phyloP scores from a whole-genome alignment of 1,140 invertebrate species.

The Idris sp. region DNA sequence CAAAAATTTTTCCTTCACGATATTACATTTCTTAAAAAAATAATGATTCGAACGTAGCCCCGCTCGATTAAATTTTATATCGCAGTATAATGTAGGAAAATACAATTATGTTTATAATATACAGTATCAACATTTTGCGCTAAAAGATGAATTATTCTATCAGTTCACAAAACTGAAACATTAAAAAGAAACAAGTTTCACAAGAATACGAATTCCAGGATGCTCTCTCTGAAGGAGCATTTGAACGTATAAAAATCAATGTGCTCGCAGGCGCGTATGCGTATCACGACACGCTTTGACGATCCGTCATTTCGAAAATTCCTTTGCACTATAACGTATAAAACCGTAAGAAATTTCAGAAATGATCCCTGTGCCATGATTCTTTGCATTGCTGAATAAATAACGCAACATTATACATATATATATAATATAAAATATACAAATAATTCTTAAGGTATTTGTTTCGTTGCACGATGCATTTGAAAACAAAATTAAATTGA shows the following conservation, averaged over 20 bases:
- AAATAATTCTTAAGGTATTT: slow-evolving; percentile 8
- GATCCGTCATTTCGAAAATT: slow-evolving; percentile 33
- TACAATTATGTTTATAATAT: too few species aligned
- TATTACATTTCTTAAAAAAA: too few species aligned
- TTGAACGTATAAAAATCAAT: slow-evolving; percentile 22
- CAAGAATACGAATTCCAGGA: slow-evolving; percentile 1
- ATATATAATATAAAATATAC: slow-evolving; percentile 19
- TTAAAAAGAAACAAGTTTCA: slow-evolving; percentile 1
- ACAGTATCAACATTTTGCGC: too few species aligned
- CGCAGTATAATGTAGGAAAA: too few species aligned
- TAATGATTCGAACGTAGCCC: too few species aligned
- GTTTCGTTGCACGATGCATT: too few species aligned
- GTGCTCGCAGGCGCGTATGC: slow-evolving; percentile 9
- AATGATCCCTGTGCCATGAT: slow-evolving; percentile 1
- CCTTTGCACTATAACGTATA: slow-evolving; percentile 7
- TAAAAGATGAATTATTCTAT: too few species aligned
- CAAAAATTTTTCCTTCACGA: too few species aligned
- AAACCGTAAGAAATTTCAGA: slow-evolving; percentile 14
- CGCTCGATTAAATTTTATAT: too few species aligned
- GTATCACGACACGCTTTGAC: slow-evolving; percentile 16
- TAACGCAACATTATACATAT: slow-evolving; percentile 12
- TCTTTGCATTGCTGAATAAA: slow-evolving; percentile 16
- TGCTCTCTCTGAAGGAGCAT: neutral
- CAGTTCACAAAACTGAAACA: slow-evolving; percentile 12
- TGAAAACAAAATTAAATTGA: neutral